phyloP scores from a whole-genome alignment of 2,113 vertebrate species.

The Sinosuthora webbiana region DNA sequence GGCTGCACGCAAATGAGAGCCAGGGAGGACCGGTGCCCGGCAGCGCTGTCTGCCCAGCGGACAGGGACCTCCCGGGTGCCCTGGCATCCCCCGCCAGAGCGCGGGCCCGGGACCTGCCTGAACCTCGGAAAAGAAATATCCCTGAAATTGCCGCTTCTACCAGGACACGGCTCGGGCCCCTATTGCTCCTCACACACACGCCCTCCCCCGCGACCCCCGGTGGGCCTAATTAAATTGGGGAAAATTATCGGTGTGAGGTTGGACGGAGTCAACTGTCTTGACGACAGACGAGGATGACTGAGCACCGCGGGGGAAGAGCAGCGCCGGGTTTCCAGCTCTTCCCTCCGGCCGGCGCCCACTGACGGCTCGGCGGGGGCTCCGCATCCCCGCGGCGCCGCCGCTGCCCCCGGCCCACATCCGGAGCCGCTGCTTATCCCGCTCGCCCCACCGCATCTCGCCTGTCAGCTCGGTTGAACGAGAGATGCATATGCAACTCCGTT shows the following conservation, averaged over 20 bases:
- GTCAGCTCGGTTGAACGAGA: neutral
- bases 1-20: neutral
- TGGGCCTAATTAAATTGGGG: conserved; percentile 37
- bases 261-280: neutral
- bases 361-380: neutral
- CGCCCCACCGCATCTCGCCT: neutral
- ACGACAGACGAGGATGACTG: neutral
- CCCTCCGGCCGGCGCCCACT: neutral
- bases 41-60: too few relatives aligned
- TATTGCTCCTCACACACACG: neutral
- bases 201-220: neutral
- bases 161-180: neutral
- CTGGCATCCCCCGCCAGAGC: neutral
- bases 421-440: neutral
- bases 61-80: too few relatives aligned
- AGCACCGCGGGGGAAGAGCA: neutral
- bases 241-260: conserved; percentile 5
- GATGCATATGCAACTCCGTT: neutral
- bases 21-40: neutral
- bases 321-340: neutral
- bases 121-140: neutral
- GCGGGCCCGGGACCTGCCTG: neutral
- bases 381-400: neutral
- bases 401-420: neutral
- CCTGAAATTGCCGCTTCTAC: neutral